Evolutionary conservation across 2,113 vertebrate genomes (phyloP), one percentile per base, ranked within the genome.

Genomic region (Sceloporus undulatus): DNA sequence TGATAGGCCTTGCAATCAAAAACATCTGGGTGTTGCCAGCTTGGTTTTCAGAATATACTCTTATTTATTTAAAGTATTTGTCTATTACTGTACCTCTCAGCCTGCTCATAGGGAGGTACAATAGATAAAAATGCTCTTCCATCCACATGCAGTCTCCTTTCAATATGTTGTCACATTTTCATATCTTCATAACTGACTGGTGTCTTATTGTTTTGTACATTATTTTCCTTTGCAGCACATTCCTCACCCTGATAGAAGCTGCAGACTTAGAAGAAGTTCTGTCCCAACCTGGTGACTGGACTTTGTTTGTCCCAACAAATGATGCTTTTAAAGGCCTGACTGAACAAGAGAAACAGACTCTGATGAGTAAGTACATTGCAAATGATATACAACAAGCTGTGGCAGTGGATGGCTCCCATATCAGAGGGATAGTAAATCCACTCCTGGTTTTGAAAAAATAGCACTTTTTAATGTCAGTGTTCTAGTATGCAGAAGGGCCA

Each of bases 261-360:
- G 98, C 98, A 70, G 98, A 97, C 56, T 92, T 99, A 95, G 98
- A 98, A 85, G 98, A 98, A 54, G 75, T 99, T 89, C 95, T 99
- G 40, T 97, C 93, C 75, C 95, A 90, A 18, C 97, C 97, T 74
- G 98, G 98, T 92, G 92, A 97, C 8, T 99, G 98, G 96, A 99
- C 99, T 6, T 95, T 99, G 14, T 99, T 99, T 91, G 98, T 98
- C 68, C 99, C 99, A 1, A 98, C 97, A 27, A 98, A 99, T 18
- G 97, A 98, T 52, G 98, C 98, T n/a, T 99, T 99, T 87, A 97
- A 97, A 88, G 96, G 94, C 62, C 95, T 99, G 92, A 98, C 96
- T 23, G 93, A 96, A 0, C 96, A 97, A 0, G 98, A 99, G 79
- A 95, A 98, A 59, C 82, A 92, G 52, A 80, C 98, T 86, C 85